These are phyloP conservation scores for Eupithecia dodoneata DNA, from an alignment of 2,888 invertebrate genomes.

Conservation along the genomic window DNA sequence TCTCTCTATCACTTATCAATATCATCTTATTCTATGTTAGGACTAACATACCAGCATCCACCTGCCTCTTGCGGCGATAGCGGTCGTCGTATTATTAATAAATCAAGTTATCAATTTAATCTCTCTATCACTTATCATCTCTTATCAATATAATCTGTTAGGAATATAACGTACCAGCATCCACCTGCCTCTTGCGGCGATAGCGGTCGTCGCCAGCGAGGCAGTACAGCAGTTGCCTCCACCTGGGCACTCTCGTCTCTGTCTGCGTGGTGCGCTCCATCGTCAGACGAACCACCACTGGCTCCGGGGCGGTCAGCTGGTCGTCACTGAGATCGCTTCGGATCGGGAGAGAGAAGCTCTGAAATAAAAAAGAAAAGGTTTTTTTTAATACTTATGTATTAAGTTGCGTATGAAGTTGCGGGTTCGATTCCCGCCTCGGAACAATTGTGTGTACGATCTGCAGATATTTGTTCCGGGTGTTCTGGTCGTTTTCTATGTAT, in stretches of 20 bases:
- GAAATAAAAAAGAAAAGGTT: conserved; percentile 16
- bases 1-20: no score
- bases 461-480: no score
- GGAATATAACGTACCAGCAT: conserved; percentile 80
- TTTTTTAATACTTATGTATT: no score
- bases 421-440: no score
- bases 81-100: conserved; percentile 81
- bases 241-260: conserved; percentile 88
- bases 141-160: no score
- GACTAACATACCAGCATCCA: conserved; percentile 85
- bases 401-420: no score
- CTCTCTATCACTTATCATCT: no score
- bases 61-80: conserved; percentile 88
- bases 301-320: conserved; percentile 12
- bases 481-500: no score
- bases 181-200: conserved; percentile 88
- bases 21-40: no score
- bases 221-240: conserved; percentile 92
- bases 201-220: conserved; percentile 91
- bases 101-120: no score
- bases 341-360: conserved; percentile 69
- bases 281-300: conserved; percentile 82
- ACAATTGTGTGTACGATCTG: no score
- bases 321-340: conserved; percentile 57
- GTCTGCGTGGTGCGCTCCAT: conserved; percentile 94